Base-by-base conservation (phyloP, 2,888 invertebrate genomes). In the Phasia obesa region DNA sequence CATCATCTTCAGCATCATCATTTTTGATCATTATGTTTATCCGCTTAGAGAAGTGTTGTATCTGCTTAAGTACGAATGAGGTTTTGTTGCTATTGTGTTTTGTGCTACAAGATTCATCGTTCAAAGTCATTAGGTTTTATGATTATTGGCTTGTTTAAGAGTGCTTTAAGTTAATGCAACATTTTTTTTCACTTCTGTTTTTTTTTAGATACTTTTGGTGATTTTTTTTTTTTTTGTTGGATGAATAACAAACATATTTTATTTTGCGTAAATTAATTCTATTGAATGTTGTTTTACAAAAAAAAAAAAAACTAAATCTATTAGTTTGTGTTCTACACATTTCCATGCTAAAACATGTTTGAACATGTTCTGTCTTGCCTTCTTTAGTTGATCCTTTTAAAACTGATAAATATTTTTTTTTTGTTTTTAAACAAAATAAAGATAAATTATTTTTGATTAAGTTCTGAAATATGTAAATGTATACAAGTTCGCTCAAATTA, bases 61-160 rank as follows among this genome's bases (percentile, higher is more conserved):
- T 57, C 47, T 65, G 51, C 25, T 53, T 51, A 47, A 70, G n/a
- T 57, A 31, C 44, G 57, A 70, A 27, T 53, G 27, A 57, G 74
- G 51, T 74, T 57, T 47, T 38, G 74, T 35, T 19, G 57, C 65
- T 67, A 49, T 75, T 75, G 47, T 74, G 35, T 64, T 55, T 47
- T 64, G 42, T 75, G 47, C 38, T 65, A 67, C 65, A 67, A 75
- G 59, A 59, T 75, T 59, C 82, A 79, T 67, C 77, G 84, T 83
- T 84, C 84, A 80, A 79, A 88, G 88, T 88, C 89, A 89, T 89
- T 89, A 88, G 88, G 85, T 89, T 89, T 89, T 89, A 89, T 89
- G 90, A 89, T 89, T 89, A 89, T 89, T 90, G 88, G 89, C 89
- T 89, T 89, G 90, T 86, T 84, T 85, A 84, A 83, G 83, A 83